Percentiles rank a stretch among this genome's conserved stretches.
Conservation (phyloP, 2,113 vertebrate genomes). For the Erpornis zantholeuca region DNA sequence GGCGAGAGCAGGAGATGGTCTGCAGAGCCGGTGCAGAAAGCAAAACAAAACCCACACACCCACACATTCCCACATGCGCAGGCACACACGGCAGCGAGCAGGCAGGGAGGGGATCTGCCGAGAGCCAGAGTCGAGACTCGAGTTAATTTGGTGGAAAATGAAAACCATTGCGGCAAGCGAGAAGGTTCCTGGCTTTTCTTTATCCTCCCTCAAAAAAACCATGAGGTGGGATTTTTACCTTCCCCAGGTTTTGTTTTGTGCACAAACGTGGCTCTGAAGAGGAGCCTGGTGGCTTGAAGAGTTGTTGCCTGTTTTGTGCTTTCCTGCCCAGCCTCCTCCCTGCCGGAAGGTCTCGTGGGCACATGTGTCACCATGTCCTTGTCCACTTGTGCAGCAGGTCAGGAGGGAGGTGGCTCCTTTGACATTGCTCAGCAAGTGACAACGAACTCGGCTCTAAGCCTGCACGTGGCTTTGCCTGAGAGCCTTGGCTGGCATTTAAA, state of each 20-base stretch:
- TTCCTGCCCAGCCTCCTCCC: neutral
- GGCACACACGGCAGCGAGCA: neutral
- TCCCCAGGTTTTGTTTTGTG: neutral
- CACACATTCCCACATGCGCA: neutral
- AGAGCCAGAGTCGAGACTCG: neutral
- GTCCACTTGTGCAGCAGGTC: neutral
- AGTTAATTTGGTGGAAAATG: neutral
- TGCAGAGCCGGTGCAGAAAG: neutral
- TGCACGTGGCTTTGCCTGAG: rapidly evolving
- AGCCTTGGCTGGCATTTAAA: rapidly evolving
- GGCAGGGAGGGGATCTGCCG: neutral
- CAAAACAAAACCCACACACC: neutral
- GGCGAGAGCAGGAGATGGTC: neutral
- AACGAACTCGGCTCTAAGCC: neutral
- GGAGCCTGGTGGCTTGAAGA: neutral
- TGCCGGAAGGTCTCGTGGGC: neutral
- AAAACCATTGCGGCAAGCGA: neutral
- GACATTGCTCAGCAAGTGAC: neutral
- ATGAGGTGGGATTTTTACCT: neutral
- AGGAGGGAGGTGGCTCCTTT: neutral
- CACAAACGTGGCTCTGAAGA: neutral
- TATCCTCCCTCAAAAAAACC: neutral
- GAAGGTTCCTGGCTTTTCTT: neutral
- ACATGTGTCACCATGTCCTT: neutral
- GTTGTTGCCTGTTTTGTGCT: neutral